Conservation (phyloP, 2,888 invertebrate species). For the Netelia inedita region DNA sequence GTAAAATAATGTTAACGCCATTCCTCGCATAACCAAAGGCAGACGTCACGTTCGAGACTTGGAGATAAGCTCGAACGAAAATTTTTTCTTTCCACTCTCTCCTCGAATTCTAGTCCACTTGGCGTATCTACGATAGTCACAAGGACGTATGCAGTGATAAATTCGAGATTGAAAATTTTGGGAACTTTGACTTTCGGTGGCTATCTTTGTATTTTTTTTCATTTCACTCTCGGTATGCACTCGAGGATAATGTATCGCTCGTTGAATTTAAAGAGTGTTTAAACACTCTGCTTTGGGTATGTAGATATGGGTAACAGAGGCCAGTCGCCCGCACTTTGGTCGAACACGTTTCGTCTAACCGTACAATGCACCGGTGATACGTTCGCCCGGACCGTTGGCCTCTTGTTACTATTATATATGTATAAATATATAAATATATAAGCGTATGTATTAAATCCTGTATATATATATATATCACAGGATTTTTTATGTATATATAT, state of each 20-base stretch:
- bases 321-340: conserved; percentile 31
- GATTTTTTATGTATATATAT: background rate
- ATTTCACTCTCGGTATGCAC: conserved; percentile 33
- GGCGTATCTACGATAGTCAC: background rate
- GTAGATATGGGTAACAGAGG: background rate
- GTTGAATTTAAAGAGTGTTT: background rate
- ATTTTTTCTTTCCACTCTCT: conserved; percentile 26
- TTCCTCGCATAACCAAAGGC: conserved; percentile 16
- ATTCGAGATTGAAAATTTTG: background rate
- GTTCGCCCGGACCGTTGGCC: conserved; percentile 7
- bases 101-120: conserved; percentile 7
- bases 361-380: conserved; percentile 34
- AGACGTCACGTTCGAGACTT: conserved; percentile 37
- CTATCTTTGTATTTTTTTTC: background rate
- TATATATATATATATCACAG: background rate
- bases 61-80: conserved; percentile 50
- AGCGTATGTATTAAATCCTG: background rate
- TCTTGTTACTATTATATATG: background rate
- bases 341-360: conserved; percentile 42
- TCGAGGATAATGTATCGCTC: conserved; percentile 23
- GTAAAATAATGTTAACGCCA: conserved; percentile 53
- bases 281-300: too few relatives aligned
- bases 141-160: background rate
- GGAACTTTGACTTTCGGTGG: background rate
- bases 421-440: too few relatives aligned